Evolutionary conservation across 2,797 vertebrate species (phyloP).

Genomic region (Hemibagrus guttatus): DNA sequence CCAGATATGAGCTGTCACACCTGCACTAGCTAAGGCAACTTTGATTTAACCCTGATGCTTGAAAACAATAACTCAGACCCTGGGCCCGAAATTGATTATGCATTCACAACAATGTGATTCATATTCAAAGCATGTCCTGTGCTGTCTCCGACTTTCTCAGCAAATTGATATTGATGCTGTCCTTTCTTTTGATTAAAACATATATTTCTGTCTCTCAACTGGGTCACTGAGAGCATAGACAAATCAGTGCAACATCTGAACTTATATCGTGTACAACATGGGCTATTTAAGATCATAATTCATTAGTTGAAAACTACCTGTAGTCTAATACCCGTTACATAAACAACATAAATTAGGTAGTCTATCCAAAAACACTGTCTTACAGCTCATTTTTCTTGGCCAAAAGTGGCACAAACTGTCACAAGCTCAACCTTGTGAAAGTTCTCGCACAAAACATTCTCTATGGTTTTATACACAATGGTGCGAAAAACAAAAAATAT

Average conservation of each 20-base stretch:
- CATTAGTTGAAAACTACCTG: background rate
- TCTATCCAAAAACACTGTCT: background rate
- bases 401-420: background rate
- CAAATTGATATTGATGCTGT: background rate
- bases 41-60: background rate
- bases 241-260: background rate
- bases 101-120: slow-evolving; percentile 29
- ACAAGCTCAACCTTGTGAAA: background rate
- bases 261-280: background rate
- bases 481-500: background rate
- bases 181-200: slow-evolving; percentile 7
- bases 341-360: slow-evolving; percentile 13
- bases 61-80: background rate
- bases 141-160: slow-evolving; percentile 3
- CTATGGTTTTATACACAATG: background rate
- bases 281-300: background rate
- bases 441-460: background rate
- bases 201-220: background rate
- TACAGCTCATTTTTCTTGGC: background rate
- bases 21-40: background rate
- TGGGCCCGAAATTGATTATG: slow-evolving; percentile 16
- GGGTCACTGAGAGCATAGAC: background rate
- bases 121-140: slow-evolving; percentile 13
- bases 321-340: slow-evolving; percentile 18
- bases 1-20: slow-evolving; percentile 35